Evolutionary conservation across 2,888 invertebrate genomes (phyloP).

Genomic region (Pollenia angustigena): DNA sequence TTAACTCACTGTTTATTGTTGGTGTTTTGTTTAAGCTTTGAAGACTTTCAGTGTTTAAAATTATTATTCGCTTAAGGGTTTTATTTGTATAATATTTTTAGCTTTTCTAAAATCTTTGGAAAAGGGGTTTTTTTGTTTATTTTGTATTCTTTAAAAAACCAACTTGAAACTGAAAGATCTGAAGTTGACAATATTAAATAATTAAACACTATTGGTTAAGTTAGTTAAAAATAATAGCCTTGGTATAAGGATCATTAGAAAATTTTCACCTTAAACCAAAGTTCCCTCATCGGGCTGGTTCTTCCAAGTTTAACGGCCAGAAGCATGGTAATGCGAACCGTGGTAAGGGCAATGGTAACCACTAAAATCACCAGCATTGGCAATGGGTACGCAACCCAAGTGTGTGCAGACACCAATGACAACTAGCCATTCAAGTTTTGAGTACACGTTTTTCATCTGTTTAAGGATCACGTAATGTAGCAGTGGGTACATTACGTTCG

Average conservation of each 20-base stretch:
- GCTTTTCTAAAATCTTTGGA: too few species aligned
- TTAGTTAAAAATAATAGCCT: slow-evolving; percentile 22
- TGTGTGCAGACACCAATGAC: slow-evolving; percentile 98
- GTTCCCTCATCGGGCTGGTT: slow-evolving; percentile 90
- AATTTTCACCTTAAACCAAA: slow-evolving; percentile 81
- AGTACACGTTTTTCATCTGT: slow-evolving; percentile 91
- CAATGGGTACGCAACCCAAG: slow-evolving; percentile 98
- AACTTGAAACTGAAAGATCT: not conserved
- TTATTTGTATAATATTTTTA: too few species aligned
- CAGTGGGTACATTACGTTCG: slow-evolving; percentile 90
- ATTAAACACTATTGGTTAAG: slow-evolving; percentile 46
- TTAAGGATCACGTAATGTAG: slow-evolving; percentile 94
- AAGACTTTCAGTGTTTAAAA: too few species aligned
- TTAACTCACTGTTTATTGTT: too few species aligned
- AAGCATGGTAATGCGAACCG: slow-evolving; percentile 99
- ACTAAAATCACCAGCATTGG: slow-evolving; percentile 96
- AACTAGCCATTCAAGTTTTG: slow-evolving; percentile 95
- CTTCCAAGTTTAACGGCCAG: slow-evolving; percentile 98
- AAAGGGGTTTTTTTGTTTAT: too few species aligned
- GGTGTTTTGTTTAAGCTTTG: too few species aligned
- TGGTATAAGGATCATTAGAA: not conserved
- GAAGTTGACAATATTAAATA: slow-evolving; percentile 44
- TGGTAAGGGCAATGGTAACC: slow-evolving; percentile 99
- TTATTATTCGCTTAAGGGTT: too few species aligned
- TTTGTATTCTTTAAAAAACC: slow-evolving; percentile 30